Conservation (phyloP, 2,888 invertebrate genomes). For the Parnassius mnemosyne region DNA sequence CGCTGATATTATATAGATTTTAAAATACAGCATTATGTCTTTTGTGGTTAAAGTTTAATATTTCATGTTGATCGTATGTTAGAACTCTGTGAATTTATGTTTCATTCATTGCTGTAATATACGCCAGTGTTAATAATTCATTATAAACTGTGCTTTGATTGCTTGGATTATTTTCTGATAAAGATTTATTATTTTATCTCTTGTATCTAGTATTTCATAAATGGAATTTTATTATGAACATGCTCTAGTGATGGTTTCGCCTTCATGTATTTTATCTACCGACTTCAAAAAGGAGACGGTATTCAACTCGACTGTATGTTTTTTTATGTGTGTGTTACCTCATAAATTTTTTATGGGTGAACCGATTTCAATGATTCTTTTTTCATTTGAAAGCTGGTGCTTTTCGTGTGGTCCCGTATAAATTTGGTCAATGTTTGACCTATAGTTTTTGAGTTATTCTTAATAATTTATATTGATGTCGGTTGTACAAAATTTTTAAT, state of each 20-base stretch:
- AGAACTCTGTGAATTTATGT: conserved; percentile 16
- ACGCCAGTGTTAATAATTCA: conserved; percentile 13
- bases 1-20: conserved; percentile 37
- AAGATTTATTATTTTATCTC: conserved; percentile 1
- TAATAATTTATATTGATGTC: no score
- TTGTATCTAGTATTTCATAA: conserved; percentile 5
- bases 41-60: conserved; percentile 24
- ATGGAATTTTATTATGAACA: not conserved
- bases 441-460: no score
- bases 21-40: conserved; percentile 33
- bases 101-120: conserved; percentile 18
- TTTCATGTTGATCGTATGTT: conserved; percentile 23
- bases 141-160: conserved; percentile 17
- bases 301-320: no score
- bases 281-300: no score
- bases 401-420: no score
- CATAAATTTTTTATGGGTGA: no score
- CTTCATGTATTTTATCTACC: not conserved
- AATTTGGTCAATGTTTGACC: no score
- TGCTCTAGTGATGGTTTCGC: not conserved
- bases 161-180: conserved; percentile 11
- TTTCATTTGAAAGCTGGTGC: no score
- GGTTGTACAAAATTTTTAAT: no score
- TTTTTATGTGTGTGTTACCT: no score
- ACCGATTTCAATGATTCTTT: no score